phyloP scores from a whole-genome alignment of 2,888 invertebrate genomes.

The Microplitis manilae region DNA sequence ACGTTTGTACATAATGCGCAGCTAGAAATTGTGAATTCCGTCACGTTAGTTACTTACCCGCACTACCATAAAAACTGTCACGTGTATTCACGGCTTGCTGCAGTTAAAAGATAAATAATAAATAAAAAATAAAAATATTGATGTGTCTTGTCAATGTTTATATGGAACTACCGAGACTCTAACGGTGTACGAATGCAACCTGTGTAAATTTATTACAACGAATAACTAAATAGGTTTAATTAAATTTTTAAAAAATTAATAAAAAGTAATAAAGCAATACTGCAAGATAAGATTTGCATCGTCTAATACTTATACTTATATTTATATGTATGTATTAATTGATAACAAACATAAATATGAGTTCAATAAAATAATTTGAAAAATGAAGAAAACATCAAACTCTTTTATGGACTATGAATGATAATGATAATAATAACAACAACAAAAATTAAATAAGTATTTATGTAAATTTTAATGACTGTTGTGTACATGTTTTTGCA shows the following conservation, averaged over 20 bases:
- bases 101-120: slow-evolving; percentile 13
- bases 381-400: neutral
- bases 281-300: neutral
- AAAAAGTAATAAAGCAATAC: neutral
- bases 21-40: slow-evolving; percentile 47
- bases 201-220: slow-evolving; percentile 12
- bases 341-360: neutral
- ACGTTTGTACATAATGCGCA: slow-evolving; percentile 36
- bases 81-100: slow-evolving; percentile 41
- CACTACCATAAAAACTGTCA: slow-evolving; percentile 46
- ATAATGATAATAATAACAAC: neutral
- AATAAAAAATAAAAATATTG: slow-evolving; percentile 22
- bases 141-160: slow-evolving; percentile 28
- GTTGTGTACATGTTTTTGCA: slow-evolving; percentile 48
- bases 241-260: neutral
- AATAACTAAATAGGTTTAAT: neutral
- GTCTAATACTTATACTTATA: neutral
- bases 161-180: slow-evolving; percentile 12
- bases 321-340: neutral
- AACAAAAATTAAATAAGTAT: neutral
- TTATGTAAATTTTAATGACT: slow-evolving; percentile 10
- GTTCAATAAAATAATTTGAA: neutral
- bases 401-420: neutral
- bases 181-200: slow-evolving; percentile 20
- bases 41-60: slow-evolving; percentile 46